These are phyloP conservation scores for Hoplostethus mediterraneus DNA, from an alignment of 2,797 vertebrate genomes.

Conservation along the genomic window DNA sequence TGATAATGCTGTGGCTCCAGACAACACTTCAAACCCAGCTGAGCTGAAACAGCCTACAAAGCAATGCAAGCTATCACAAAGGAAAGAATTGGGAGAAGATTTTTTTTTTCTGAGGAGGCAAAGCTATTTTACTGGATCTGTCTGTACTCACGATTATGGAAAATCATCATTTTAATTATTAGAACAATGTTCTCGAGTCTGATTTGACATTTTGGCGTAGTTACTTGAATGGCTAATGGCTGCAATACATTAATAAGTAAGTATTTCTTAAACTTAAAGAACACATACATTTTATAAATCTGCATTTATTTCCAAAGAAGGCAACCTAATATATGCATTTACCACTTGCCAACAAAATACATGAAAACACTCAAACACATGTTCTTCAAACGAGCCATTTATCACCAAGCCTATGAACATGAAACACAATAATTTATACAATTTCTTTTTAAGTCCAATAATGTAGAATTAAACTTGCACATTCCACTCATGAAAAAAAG, in stretches of 20 bases:
- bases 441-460: conserved; percentile 18
- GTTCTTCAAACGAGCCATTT: conserved; percentile 67
- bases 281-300: conserved; percentile 43
- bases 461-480: conserved; percentile 43
- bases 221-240: conserved; percentile 8
- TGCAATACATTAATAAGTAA: conserved; percentile 33
- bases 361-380: conserved; percentile 54
- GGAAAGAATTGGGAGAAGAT: conserved; percentile 4
- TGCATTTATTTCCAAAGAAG: conserved; percentile 67
- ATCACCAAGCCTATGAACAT: conserved; percentile 59
- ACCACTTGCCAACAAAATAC: conserved; percentile 60
- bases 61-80: conserved; percentile 5
- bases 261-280: conserved; percentile 49
- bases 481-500: conserved; percentile 43
- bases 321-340: conserved; percentile 43
- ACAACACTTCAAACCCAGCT: conserved; percentile 72
- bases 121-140: neutral
- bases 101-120: neutral
- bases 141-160: neutral
- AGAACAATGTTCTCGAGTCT: neutral
- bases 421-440: conserved; percentile 78
- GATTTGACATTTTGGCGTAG: neutral
- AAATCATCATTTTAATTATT: neutral
- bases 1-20: conserved; percentile 75
- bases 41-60: conserved; percentile 61